Conservation (phyloP, 2,113 vertebrate species). For the Pleuronectes platessa region DNA sequence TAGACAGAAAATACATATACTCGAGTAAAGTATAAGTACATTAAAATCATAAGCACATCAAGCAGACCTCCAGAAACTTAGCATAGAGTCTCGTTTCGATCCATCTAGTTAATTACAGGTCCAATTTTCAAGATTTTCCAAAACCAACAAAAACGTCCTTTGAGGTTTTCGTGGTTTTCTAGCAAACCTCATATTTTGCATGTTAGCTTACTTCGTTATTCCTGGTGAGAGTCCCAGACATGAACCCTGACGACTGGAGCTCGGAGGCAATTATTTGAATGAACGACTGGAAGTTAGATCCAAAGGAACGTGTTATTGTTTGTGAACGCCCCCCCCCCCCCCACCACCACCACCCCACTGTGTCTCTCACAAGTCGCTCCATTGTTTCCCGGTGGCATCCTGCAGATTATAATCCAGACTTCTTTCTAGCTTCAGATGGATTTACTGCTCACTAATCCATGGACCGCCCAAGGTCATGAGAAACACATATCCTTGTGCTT, state of each 20-base stretch:
- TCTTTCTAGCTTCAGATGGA: slow-evolving; percentile 50
- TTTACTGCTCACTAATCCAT: slow-evolving; percentile 59
- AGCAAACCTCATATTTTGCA: no score
- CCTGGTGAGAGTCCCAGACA: no score
- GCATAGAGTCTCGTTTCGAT: no score
- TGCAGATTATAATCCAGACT: slow-evolving; percentile 57
- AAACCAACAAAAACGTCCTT: no score
- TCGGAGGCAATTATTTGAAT: slow-evolving; percentile 16
- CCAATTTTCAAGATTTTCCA: no score
- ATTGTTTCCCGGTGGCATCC: slow-evolving; percentile 38
- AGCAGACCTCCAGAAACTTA: no score
- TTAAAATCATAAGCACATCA: no score
- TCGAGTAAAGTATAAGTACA: no score
- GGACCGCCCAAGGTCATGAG: slow-evolving; percentile 45
- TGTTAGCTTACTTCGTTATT: no score
- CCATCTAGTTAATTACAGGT: no score
- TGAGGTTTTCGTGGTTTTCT: no score
- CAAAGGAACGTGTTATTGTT: slow-evolving; percentile 27
- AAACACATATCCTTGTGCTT: slow-evolving; percentile 26
- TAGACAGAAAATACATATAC: no score
- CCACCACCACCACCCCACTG: slow-evolving; percentile 2
- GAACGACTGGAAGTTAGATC: slow-evolving; percentile 22
- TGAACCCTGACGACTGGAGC: not conserved
- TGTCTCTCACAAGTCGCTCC: slow-evolving; percentile 11
- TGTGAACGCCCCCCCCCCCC: slow-evolving; percentile 33